Evolutionary conservation across 2,797 vertebrate genomes (phyloP).

Genomic region (Melanotaenia parkinsoni): DNA sequence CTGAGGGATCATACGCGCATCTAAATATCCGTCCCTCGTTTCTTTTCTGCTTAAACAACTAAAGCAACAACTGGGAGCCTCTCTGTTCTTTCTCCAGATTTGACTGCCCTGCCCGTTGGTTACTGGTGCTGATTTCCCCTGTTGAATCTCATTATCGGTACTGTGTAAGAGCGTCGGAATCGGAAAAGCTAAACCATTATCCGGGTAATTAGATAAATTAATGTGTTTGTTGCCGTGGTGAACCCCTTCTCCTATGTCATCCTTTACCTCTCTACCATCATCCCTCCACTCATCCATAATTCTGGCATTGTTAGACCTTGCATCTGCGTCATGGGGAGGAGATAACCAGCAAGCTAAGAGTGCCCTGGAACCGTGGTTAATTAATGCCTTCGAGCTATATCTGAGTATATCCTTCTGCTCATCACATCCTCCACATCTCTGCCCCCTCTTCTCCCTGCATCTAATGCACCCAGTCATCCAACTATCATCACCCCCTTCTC

Average conservation of each 20-base stretch:
- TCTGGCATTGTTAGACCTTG: slow-evolving; percentile 21
- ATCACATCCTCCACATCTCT: slow-evolving; percentile 21
- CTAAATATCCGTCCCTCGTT: slow-evolving; percentile 57
- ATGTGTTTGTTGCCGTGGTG: slow-evolving; percentile 56
- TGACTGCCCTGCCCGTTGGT: slow-evolving; percentile 39
- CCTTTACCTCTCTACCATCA: slow-evolving; percentile 9
- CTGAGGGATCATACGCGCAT: slow-evolving; percentile 55
- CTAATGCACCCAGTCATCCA: slow-evolving; percentile 50
- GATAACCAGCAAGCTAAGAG: slow-evolving; percentile 27
- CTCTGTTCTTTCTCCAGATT: slow-evolving; percentile 34
- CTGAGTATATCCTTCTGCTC: slow-evolving; percentile 36
- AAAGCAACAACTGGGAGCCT: slow-evolving; percentile 40
- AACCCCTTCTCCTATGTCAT: slow-evolving; percentile 35
- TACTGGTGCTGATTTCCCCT: slow-evolving; percentile 50
- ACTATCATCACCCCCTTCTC: slow-evolving; percentile 62
- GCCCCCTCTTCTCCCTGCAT: slow-evolving; percentile 30
- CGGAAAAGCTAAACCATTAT: slow-evolving; percentile 68
- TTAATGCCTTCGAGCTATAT: slow-evolving; percentile 58
- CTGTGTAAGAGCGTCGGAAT: slow-evolving; percentile 28
- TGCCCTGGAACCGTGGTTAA: slow-evolving; percentile 46
- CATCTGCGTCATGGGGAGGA: slow-evolving; percentile 5
- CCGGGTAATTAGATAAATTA: slow-evolving; percentile 71
- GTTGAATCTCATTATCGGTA: slow-evolving; percentile 51
- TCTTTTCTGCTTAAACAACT: slow-evolving; percentile 45
- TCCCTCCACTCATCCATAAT: slow-evolving; percentile 17